A percentile compares a stretch with the other conserved stretches of the same genome.
Conservation (phyloP, 2,888 invertebrate genomes). For the Aporophyla nigra region DNA sequence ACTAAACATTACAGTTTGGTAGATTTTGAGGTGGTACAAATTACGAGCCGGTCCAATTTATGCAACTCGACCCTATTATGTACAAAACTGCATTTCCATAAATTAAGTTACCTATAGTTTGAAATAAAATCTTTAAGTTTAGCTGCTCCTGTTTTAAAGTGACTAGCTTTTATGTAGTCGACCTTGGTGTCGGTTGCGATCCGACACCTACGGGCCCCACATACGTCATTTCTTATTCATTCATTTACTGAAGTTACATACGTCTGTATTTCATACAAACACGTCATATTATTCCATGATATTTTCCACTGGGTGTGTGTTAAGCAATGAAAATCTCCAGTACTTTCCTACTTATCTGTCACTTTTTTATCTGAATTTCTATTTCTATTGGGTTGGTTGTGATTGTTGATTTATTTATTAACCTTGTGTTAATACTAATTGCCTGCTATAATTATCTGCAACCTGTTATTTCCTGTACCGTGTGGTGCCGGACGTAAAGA, state of each 20-base stretch:
- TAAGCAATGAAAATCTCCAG: slow-evolving; percentile 14
- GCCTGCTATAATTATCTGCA: not conserved
- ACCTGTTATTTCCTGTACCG: not conserved
- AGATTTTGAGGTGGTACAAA: no score
- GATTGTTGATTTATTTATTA: not conserved
- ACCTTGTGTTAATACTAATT: not conserved
- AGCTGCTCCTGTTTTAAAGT: slow-evolving; percentile 47
- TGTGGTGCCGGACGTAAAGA: no score
- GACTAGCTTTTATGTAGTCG: slow-evolving; percentile 57
- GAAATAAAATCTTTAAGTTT: slow-evolving; percentile 38
- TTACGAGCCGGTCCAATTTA: no score
- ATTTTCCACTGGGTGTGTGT: slow-evolving; percentile 26
- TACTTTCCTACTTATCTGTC: not conserved
- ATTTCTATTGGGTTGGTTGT: not conserved
- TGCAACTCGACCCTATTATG: no score
- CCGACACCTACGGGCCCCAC: slow-evolving; percentile 68
- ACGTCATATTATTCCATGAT: slow-evolving; percentile 46
- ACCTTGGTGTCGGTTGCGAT: slow-evolving; percentile 70
- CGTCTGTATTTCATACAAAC: slow-evolving; percentile 51
- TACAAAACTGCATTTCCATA: slow-evolving; percentile 5
- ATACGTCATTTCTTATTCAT: slow-evolving; percentile 72
- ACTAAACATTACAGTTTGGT: no score
- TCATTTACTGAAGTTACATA: slow-evolving; percentile 65
- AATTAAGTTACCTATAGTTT: not conserved
- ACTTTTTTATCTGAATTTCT: not conserved